A percentile compares a stretch with the other conserved stretches of the same genome.
phyloP scores from a whole-genome alignment of 2,888 invertebrate species.

The Pandemis cinnamomeana region DNA sequence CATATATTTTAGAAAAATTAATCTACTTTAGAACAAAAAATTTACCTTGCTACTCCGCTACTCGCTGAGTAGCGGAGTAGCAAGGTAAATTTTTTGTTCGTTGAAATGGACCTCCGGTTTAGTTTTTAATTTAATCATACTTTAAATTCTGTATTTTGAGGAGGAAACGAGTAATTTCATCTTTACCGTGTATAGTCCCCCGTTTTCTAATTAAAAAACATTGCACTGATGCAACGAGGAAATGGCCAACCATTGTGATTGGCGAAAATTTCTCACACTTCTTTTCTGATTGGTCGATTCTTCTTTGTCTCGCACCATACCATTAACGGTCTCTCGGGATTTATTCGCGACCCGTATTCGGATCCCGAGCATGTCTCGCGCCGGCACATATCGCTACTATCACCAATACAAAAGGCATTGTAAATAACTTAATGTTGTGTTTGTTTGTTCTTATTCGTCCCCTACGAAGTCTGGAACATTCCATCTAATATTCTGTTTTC shows the following conservation, averaged over 20 bases:
- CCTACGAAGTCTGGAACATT: no score
- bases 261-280: background rate
- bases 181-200: no score
- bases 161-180: no score
- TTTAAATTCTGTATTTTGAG: no score
- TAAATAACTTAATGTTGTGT: background rate
- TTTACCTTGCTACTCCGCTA: no score
- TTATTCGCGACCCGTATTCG: conserved; percentile 1
- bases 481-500: background rate
- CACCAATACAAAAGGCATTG: conserved; percentile 10
- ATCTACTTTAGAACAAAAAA: no score
- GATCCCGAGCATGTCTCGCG: background rate
- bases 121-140: no score
- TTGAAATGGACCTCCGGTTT: no score
- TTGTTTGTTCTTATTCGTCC: background rate
- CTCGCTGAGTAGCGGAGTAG: no score
- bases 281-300: background rate
- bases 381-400: background rate
- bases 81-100: no score
- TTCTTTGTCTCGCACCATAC: background rate
- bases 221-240: background rate
- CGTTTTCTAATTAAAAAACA: no score
- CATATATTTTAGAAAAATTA: no score
- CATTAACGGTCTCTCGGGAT: conserved; percentile 3
- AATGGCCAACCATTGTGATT: background rate